Evolutionary conservation across 2,113 vertebrate genomes (phyloP).

Genomic region (Alligator mississippiensis): DNA sequence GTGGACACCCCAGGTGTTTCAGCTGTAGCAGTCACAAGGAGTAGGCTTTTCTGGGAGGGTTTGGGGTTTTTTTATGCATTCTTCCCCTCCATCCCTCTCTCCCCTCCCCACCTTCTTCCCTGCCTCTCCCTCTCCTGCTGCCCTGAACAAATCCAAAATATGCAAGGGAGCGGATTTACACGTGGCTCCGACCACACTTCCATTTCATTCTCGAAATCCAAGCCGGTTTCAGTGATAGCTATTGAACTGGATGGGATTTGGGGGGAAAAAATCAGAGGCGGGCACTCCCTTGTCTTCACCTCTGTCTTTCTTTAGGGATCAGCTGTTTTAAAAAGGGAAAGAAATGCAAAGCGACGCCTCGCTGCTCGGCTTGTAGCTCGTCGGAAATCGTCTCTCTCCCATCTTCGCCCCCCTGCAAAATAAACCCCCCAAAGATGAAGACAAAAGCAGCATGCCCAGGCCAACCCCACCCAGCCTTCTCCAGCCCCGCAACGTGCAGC

Average conservation of each 20-base stretch:
- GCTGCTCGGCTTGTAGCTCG: no score
- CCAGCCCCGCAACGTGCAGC: constrained; percentile 22
- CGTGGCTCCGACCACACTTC: background rate
- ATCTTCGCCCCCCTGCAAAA: background rate
- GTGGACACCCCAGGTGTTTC: background rate
- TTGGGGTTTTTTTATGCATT: background rate
- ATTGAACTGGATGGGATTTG: background rate
- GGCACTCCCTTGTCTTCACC: background rate
- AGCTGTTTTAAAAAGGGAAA: background rate
- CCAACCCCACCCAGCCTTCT: background rate
- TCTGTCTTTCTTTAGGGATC: background rate
- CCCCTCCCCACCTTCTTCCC: background rate
- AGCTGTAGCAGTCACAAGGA: background rate
- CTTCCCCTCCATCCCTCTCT: background rate
- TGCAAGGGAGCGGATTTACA: background rate
- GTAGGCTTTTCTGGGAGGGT: background rate
- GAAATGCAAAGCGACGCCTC: background rate
- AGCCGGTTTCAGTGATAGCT: background rate
- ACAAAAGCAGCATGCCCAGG: background rate
- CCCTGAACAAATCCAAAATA: background rate
- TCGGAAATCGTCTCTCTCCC: background rate
- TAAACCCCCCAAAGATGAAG: background rate
- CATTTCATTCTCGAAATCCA: background rate
- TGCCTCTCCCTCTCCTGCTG: background rate
- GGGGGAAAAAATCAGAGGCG: background rate